A percentile compares a stretch with the other conserved stretches of the same genome.
Evolutionary conservation across 2,113 vertebrate species (phyloP).

Genomic region (Drymodes brunneopygia): DNA sequence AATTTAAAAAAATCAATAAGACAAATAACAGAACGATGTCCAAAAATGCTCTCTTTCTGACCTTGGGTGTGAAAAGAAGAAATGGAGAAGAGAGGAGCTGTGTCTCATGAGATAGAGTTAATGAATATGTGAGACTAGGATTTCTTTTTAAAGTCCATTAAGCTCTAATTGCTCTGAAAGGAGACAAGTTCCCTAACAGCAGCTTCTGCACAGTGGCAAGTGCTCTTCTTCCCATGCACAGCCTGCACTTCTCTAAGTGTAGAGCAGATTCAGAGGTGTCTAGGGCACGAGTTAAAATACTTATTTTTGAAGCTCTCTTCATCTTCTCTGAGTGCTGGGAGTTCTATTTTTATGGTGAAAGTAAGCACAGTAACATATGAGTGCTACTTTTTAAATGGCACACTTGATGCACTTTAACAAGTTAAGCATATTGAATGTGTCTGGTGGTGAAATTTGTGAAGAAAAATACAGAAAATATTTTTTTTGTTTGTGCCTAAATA

Average conservation of each 20-base stretch:
- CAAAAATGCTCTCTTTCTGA: neutral
- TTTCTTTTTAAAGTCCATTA: slow-evolving; percentile 36
- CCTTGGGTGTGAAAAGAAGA: neutral
- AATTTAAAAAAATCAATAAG: neutral
- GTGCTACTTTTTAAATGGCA: slow-evolving; percentile 21
- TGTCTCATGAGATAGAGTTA: neutral
- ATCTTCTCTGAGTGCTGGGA: neutral
- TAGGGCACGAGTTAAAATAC: slow-evolving; percentile 13
- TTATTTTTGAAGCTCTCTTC: slow-evolving; percentile 16
- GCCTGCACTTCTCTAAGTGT: neutral
- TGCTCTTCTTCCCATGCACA: neutral
- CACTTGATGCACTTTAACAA: slow-evolving; percentile 3
- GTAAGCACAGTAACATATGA: neutral
- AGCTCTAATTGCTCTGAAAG: slow-evolving; percentile 12
- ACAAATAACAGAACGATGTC: neutral
- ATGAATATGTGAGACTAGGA: neutral
- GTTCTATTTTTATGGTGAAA: slow-evolving; percentile 38
- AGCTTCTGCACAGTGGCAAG: neutral
- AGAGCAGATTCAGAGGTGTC: slow-evolving; percentile 10
- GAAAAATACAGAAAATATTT: slow-evolving; percentile 39
- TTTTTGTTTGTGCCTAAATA: slow-evolving; percentile 41
- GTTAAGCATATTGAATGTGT: slow-evolving; percentile 9
- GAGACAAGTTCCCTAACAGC: neutral
- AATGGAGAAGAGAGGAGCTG: neutral
- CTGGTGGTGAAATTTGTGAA: slow-evolving; percentile 8